Conservation (phyloP, 2,797 vertebrate genomes). For the Rhinoraja longicauda region DNA sequence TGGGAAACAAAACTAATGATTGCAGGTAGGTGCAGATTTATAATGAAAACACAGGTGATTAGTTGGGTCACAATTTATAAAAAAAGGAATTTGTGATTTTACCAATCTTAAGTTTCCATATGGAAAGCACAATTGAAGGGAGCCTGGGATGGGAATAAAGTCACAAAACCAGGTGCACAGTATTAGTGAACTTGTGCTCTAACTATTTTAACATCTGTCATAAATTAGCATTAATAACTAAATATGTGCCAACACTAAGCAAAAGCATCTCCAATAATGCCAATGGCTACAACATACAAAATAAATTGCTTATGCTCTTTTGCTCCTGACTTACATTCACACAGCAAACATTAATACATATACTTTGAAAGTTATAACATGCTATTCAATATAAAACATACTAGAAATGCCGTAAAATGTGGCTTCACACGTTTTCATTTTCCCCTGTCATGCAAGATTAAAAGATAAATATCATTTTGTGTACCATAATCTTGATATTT, state of each 20-base stretch:
- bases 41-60: not conserved
- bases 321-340: not conserved
- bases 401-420: not conserved
- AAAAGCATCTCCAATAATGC: not conserved
- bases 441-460: not conserved
- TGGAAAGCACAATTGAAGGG: not conserved
- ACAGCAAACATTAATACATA: not conserved
- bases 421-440: not conserved
- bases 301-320: not conserved
- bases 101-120: not conserved
- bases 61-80: not conserved
- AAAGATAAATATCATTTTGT: not conserved
- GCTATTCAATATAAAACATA: not conserved
- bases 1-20: not conserved
- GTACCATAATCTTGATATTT: not conserved
- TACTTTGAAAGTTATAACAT: not conserved
- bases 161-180: not conserved
- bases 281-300: not conserved
- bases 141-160: not conserved
- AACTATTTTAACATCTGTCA: not conserved
- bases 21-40: not conserved
- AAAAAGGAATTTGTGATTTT: not conserved
- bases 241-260: constrained; percentile 4
- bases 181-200: not conserved
- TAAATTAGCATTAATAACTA: not conserved